Conservation (phyloP, 2,113 vertebrate species). For the Proterorhinus semilunaris region DNA sequence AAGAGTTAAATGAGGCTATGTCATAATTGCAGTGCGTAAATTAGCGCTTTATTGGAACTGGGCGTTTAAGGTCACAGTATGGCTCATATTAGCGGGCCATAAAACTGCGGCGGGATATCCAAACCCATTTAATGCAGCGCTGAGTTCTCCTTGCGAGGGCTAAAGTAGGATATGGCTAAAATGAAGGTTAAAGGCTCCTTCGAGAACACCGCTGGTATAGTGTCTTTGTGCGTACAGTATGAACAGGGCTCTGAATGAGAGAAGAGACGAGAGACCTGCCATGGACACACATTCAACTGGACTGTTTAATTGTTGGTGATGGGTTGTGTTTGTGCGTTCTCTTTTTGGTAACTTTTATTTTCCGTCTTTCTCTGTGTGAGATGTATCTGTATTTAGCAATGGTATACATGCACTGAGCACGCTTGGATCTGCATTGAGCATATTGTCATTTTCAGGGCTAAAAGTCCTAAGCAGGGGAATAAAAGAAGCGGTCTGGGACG, state of each 20-base stretch:
- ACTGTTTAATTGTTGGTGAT: neutral
- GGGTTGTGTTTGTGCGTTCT: too few species aligned
- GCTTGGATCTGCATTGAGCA: too few species aligned
- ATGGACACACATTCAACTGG: slow-evolving; percentile 4
- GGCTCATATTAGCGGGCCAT: neutral
- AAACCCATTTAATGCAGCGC: slow-evolving; percentile 1
- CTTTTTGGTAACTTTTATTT: too few species aligned
- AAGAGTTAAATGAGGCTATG: too few species aligned
- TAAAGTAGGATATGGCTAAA: slow-evolving; percentile 61
- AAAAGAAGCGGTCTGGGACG: too few species aligned
- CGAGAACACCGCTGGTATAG: slow-evolving; percentile 47
- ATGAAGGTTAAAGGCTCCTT: slow-evolving; percentile 68
- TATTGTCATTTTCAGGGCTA: too few species aligned
- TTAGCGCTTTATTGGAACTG: too few species aligned
- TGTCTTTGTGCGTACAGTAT: slow-evolving; percentile 1
- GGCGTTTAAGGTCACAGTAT: neutral
- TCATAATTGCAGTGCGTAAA: too few species aligned
- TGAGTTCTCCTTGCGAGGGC: slow-evolving; percentile 42
- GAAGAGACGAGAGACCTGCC: neutral
- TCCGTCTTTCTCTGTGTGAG: too few species aligned
- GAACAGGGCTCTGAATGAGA: slow-evolving; percentile 10
- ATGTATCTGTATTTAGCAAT: too few species aligned
- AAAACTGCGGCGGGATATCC: neutral
- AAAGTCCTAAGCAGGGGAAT: too few species aligned
- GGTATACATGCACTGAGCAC: too few species aligned